Evolutionary conservation across 2,797 vertebrate species (phyloP).

Genomic region (Cercopithecus petaurista): DNA sequence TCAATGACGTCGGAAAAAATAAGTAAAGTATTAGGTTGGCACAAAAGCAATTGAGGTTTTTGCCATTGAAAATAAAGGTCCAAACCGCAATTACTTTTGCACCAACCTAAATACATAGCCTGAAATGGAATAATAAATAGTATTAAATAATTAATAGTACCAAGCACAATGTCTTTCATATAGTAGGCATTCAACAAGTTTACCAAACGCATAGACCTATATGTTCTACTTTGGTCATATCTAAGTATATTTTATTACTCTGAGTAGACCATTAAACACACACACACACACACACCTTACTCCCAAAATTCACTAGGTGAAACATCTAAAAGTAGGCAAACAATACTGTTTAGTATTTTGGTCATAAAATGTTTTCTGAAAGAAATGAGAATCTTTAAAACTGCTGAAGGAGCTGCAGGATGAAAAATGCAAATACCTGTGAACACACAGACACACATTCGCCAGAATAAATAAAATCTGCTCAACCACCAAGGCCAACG

Average conservation of each 20-base stretch:
- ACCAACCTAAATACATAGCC: neutral
- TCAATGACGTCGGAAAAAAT: neutral
- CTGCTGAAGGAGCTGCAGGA: neutral
- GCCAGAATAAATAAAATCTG: neutral
- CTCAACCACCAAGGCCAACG: neutral
- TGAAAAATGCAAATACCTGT: neutral
- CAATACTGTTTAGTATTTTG: neutral
- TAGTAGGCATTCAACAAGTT: neutral
- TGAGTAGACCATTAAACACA: neutral
- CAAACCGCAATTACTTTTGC: neutral
- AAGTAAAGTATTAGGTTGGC: neutral
- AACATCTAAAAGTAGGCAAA: neutral
- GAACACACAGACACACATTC: neutral
- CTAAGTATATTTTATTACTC: neutral
- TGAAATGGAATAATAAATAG: neutral
- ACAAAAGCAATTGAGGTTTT: neutral
- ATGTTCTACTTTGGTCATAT: neutral
- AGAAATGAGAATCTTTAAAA: conserved; percentile 26
- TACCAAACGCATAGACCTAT: neutral
- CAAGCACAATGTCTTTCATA: neutral
- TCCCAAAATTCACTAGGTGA: neutral
- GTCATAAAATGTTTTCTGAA: conserved; percentile 3
- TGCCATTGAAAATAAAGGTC: neutral
- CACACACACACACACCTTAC: neutral
- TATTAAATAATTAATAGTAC: neutral